Evolutionary conservation across 1,140 invertebrate species (phyloP).

Genomic region (Ceratosolen solmsi): DNA sequence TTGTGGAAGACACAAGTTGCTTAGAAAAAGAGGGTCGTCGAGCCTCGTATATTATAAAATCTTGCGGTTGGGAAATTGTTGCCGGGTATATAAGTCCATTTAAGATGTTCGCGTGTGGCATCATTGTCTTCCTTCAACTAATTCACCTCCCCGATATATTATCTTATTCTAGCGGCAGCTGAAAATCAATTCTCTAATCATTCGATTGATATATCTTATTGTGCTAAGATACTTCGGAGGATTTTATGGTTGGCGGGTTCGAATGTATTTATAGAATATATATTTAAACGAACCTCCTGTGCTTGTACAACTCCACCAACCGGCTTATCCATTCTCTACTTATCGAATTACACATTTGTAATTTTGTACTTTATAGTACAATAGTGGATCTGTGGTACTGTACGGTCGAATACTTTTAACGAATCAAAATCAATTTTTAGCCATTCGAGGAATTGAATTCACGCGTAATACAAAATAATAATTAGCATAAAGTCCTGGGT

Average conservation of each 20-base stretch:
- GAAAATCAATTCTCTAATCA: background rate
- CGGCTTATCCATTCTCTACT: too few species aligned
- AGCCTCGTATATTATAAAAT: background rate
- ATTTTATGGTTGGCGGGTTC: too few species aligned
- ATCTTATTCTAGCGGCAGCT: background rate
- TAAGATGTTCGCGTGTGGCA: background rate
- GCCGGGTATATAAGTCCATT: background rate
- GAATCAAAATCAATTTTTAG: too few species aligned
- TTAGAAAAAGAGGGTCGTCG: constrained; percentile 11
- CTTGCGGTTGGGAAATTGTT: constrained; percentile 7
- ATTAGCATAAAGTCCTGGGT: background rate
- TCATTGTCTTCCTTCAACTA: background rate
- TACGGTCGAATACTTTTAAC: too few species aligned
- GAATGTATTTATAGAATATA: too few species aligned
- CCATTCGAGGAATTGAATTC: background rate
- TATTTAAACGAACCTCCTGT: too few species aligned
- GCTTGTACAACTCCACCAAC: too few species aligned
- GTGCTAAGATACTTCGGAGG: too few species aligned
- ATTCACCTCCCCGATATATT: background rate
- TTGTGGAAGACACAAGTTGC: background rate
- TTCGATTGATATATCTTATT: too few species aligned
- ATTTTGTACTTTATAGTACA: too few species aligned
- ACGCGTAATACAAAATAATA: background rate
- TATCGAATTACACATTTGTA: too few species aligned
- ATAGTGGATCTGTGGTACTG: too few species aligned